These are phyloP conservation scores for Aythya fuligula DNA, from an alignment of 2,797 vertebrate species.

Conservation along the genomic window DNA sequence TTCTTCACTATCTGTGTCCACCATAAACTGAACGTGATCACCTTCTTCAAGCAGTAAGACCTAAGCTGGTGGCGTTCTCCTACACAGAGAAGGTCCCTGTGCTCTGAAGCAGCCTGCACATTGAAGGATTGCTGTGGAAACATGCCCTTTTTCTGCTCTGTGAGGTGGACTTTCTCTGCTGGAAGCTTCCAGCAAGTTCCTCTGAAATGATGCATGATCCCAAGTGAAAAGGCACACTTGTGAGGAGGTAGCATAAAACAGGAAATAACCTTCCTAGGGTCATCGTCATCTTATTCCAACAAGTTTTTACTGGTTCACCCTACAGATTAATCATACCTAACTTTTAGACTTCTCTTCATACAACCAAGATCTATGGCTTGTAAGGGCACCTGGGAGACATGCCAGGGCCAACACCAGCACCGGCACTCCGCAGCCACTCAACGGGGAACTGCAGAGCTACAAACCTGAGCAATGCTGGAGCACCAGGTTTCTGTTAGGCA, in stretches of 20 bases:
- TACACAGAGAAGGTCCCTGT: neutral
- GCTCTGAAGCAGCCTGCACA: neutral
- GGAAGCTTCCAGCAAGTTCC: neutral
- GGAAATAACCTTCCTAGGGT: neutral
- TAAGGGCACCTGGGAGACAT: neutral
- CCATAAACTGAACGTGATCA: neutral
- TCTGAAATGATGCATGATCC: neutral
- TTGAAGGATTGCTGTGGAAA: neutral
- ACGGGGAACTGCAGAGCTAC: fast-evolving
- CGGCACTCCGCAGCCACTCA: neutral
- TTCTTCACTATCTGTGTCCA: neutral
- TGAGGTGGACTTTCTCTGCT: neutral
- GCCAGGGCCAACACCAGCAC: neutral
- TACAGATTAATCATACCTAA: neutral
- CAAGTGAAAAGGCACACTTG: neutral
- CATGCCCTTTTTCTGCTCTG: neutral
- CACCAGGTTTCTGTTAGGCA: neutral
- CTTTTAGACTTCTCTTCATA: neutral
- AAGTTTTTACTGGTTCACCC: neutral
- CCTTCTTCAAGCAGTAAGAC: neutral
- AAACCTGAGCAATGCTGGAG: neutral
- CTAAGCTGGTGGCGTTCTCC: neutral
- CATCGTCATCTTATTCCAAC: neutral
- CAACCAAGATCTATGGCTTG: neutral
- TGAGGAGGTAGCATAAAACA: neutral